Conservation (phyloP, 2,797 vertebrate genomes). For the Erithacus rubecula region DNA sequence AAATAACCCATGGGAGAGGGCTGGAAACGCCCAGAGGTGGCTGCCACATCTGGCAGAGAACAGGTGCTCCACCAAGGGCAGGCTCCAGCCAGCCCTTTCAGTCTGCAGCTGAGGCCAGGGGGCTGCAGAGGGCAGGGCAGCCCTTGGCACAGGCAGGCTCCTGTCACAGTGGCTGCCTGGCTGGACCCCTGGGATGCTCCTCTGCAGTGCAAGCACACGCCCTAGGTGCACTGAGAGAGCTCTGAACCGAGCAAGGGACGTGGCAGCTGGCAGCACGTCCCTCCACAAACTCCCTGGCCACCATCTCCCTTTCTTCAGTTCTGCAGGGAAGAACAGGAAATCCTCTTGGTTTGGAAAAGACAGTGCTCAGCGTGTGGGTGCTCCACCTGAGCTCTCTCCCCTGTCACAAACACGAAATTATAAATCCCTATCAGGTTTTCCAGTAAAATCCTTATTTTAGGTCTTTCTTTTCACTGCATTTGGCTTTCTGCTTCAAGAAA, state of each 20-base stretch:
- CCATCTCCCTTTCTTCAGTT: accelerated
- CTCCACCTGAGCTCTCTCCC: background rate
- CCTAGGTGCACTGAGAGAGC: background rate
- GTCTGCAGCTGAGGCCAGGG: background rate
- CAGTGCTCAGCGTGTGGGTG: accelerated
- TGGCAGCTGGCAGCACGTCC: background rate
- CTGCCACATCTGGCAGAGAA: background rate
- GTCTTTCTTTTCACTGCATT: background rate
- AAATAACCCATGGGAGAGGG: background rate
- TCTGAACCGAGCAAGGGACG: background rate
- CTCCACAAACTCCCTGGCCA: background rate
- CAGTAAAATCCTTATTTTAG: background rate
- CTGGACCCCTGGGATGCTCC: background rate
- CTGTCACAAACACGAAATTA: accelerated
- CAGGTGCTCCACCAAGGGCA: background rate
- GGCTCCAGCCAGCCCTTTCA: background rate
- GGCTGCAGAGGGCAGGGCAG: background rate
- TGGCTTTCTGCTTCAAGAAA: background rate
- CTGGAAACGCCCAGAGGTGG: background rate
- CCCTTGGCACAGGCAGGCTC: background rate
- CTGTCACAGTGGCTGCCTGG: accelerated
- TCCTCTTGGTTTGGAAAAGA: background rate
- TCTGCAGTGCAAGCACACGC: background rate
- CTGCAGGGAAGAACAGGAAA: background rate
- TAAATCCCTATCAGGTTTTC: background rate